Evolutionary conservation across 2,113 vertebrate genomes (phyloP).

Genomic region (Corvus moneduloides): DNA sequence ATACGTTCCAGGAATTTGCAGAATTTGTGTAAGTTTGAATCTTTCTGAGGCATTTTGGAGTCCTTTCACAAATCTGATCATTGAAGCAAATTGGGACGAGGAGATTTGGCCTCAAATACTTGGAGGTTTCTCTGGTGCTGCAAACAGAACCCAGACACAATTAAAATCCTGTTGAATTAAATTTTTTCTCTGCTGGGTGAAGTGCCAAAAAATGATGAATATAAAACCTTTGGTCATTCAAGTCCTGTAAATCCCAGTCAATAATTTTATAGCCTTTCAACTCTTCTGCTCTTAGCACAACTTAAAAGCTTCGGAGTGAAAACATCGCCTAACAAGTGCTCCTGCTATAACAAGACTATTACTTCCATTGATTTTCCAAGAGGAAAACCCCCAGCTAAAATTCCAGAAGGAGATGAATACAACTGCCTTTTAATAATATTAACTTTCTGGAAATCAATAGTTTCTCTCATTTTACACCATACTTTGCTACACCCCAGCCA

Average conservation of each 20-base stretch:
- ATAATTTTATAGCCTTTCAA: slow-evolving; percentile 17
- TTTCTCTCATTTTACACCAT: slow-evolving; percentile 68
- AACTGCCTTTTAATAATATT: slow-evolving; percentile 81
- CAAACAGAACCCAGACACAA: not conserved
- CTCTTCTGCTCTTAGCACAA: slow-evolving; percentile 49
- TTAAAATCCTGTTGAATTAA: not conserved
- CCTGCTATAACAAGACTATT: slow-evolving; percentile 61
- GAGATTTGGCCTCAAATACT: not conserved
- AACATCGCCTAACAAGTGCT: slow-evolving; percentile 57
- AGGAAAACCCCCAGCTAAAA: slow-evolving; percentile 60
- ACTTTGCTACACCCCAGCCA: slow-evolving; percentile 63
- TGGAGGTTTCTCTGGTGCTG: fast-evolving
- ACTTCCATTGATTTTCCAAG: slow-evolving; percentile 76
- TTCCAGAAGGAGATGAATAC: slow-evolving; percentile 77
- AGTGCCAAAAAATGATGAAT: not conserved
- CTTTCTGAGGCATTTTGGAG: not conserved
- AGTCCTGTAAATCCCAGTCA: not conserved
- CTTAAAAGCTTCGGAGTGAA: slow-evolving; percentile 40
- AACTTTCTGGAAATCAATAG: slow-evolving; percentile 77
- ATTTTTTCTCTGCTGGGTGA: not conserved
- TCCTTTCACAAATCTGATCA: not conserved
- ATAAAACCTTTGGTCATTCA: not conserved
- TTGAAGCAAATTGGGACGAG: not conserved
- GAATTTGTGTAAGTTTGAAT: not conserved
- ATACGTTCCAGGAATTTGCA: not conserved